Conservation (phyloP, 35 echinoderm and acorn worm genomes). For the Ptychodera flava region DNA sequence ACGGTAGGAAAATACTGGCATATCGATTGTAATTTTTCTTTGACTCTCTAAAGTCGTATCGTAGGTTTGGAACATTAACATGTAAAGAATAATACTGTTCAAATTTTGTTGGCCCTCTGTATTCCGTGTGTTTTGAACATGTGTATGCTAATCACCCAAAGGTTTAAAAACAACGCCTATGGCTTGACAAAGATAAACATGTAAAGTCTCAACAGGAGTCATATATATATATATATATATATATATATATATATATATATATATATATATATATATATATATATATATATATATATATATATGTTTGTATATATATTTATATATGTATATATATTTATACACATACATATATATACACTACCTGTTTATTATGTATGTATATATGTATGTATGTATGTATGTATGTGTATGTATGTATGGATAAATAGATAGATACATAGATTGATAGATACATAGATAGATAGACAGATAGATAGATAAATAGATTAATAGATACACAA, state of each 20-base stretch:
- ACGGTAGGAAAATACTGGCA: no score
- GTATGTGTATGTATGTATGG: neutral
- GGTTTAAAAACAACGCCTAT: no score
- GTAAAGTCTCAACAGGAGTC: no score
- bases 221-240: neutral
- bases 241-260: neutral
- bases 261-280: neutral
- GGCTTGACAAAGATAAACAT: no score
- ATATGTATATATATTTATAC: neutral
- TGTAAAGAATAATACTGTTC: neutral
- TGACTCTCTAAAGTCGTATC: no score
- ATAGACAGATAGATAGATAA: no score
- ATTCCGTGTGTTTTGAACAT: neutral
- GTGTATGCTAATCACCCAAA: no score
- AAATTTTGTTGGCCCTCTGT: neutral
- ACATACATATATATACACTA: neutral
- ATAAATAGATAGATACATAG: neutral
- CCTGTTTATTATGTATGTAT: neutral
- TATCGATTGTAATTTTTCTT: no score
- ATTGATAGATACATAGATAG: no score
- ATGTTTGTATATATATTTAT: neutral
- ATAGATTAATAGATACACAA: no score
- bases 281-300: neutral
- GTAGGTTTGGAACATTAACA: no score
- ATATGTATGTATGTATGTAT: neutral